Evolutionary conservation across 2,797 vertebrate species (phyloP), one percentile per base, ranked within the genome.

Genomic region (Atherinosoma microstoma): DNA sequence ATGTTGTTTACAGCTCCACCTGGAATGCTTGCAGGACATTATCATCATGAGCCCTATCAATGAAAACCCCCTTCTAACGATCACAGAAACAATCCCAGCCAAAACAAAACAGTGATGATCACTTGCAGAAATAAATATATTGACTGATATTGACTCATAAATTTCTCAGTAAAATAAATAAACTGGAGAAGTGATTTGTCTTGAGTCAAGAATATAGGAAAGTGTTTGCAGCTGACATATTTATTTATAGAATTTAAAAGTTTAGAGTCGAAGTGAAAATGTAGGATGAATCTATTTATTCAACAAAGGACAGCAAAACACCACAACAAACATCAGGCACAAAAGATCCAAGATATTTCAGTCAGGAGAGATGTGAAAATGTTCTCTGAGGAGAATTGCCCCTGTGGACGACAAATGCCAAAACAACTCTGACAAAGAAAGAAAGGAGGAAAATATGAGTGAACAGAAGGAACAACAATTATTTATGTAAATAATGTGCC

Each of bases 401-500:
- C 91, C 93, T 83, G 83, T 64, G 91, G 91, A 94, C 87, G 84
- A 93, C 92, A 93, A 94, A 93, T 87, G 89, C 90, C 90, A 93
- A 93, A 94, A 95, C 92, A 94, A 92, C 91, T 92, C 87, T 88
- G 89, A 94, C 90, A 93, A 91, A 94, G 89, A 92, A 91, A 88
- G 89, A 90, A 85, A 89, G 87, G 86, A 92, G 89, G 90, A 89
- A 92, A 90, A 95, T 96, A 89, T 89, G 93, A 95, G 93, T 22
- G 95, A 98, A 96, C 97, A 98, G 96, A 98, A 97, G 97, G 97
- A 97, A 97, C 96, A 97, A 97, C 97, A 97, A 98, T 98, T 98
- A 98, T 97, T 97, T 98, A 98, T 98, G 97, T 97, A 98, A 98
- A 98, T 98, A 97, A 96, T 97, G 96, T 97, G 97, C 96, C 96